Evolutionary conservation across 2,797 vertebrate species (phyloP).

Genomic region (Smutsia temminckii): DNA sequence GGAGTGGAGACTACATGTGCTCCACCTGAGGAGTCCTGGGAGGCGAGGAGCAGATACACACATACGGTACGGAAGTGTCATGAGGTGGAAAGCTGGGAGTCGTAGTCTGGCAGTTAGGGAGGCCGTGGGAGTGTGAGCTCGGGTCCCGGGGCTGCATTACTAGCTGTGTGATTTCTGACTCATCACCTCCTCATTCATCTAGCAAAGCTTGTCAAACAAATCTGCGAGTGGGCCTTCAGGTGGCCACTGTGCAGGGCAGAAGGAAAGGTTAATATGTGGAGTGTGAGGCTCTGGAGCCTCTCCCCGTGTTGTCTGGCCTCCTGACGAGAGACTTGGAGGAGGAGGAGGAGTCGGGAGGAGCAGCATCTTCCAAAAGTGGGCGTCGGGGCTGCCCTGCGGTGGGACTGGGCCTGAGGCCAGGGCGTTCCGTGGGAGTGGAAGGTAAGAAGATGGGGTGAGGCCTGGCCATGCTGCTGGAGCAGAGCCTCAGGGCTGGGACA

Average conservation of each 20-base stretch:
- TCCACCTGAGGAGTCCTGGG: neutral
- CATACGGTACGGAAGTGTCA: rapidly evolving
- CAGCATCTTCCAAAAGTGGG: neutral
- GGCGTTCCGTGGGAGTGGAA: neutral
- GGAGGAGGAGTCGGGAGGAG: neutral
- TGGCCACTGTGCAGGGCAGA: neutral
- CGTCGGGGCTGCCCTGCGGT: neutral
- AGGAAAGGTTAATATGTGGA: neutral
- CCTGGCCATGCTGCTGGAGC: neutral
- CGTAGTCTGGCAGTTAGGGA: neutral
- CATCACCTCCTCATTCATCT: neutral
- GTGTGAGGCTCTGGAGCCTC: neutral
- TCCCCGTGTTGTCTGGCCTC: neutral
- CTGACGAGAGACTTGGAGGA: neutral
- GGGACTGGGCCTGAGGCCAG: neutral
- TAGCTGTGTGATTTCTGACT: neutral
- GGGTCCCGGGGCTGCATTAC: neutral
- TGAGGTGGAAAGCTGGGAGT: neutral
- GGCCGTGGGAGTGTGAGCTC: neutral
- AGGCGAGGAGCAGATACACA: neutral
- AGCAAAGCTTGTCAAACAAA: neutral
- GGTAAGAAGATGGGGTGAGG: neutral
- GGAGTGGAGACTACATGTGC: neutral
- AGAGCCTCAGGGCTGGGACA: neutral
- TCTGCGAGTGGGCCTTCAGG: rapidly evolving